Conservation (phyloP, 2,113 vertebrate species). For the Cygnus atratus region DNA sequence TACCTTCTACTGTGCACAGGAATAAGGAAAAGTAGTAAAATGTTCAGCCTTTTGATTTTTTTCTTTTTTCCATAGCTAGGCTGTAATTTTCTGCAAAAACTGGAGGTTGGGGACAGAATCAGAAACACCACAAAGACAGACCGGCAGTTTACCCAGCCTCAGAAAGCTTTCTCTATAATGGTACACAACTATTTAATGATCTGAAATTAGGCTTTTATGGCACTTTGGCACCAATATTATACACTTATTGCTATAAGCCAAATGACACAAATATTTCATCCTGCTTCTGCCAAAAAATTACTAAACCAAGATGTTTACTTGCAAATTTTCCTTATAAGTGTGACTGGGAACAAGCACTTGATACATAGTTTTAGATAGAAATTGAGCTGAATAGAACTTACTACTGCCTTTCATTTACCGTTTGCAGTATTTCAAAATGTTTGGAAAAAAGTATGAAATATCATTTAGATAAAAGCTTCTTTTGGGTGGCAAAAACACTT, state of each 20-base stretch:
- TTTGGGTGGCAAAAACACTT: neutral
- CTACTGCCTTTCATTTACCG: neutral
- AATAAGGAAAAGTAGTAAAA: neutral
- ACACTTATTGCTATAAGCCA: neutral
- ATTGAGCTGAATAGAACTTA: neutral
- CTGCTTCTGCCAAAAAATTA: neutral
- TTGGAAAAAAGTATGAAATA: neutral
- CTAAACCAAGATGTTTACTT: neutral
- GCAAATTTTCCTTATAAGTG: neutral
- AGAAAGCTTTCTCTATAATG: neutral
- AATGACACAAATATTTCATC: neutral
- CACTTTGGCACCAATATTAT: neutral
- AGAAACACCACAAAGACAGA: neutral
- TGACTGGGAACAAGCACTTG: neutral
- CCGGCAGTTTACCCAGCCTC: neutral
- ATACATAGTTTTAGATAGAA: neutral
- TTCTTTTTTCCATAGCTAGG: neutral
- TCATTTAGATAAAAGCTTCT: neutral
- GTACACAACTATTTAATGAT: neutral
- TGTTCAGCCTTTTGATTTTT: neutral
- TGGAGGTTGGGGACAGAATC: neutral
- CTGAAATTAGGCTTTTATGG: neutral
- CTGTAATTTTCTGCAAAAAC: neutral
- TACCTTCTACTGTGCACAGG: neutral
- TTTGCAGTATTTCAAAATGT: neutral